Evolutionary conservation across 2,888 invertebrate genomes (phyloP).

Genomic region (Acanthosoma haemorrhoidale): DNA sequence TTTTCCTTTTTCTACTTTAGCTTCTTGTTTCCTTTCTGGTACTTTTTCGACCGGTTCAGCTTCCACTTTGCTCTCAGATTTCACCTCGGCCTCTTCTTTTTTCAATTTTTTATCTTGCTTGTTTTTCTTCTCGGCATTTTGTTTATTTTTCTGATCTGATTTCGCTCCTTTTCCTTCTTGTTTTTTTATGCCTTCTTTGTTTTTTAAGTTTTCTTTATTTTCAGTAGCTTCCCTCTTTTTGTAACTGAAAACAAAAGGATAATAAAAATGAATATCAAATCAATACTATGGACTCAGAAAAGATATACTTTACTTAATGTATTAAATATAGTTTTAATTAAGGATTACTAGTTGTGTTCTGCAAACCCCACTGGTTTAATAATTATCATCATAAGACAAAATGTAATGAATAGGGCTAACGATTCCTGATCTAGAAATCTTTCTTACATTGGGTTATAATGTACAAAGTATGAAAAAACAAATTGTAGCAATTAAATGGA

Average conservation of each 20-base stretch:
- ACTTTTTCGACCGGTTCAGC: background rate
- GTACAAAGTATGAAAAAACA: too few species aligned
- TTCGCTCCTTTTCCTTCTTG: background rate
- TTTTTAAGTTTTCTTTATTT: slow-evolving; percentile 24
- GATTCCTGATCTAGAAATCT: too few species aligned
- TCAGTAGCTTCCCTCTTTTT: slow-evolving; percentile 8
- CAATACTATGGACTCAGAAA: too few species aligned
- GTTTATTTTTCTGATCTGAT: slow-evolving; percentile 11
- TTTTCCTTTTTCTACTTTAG: background rate
- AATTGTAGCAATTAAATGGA: too few species aligned
- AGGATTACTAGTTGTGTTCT: too few species aligned
- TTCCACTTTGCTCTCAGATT: slow-evolving; percentile 25
- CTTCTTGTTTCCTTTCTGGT: slow-evolving; percentile 16
- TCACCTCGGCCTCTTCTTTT: background rate
- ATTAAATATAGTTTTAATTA: too few species aligned
- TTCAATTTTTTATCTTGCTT: slow-evolving; percentile 5
- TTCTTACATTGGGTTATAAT: too few species aligned
- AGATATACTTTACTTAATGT: too few species aligned
- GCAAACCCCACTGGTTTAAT: too few species aligned
- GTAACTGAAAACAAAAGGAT: background rate
- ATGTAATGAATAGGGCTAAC: too few species aligned
- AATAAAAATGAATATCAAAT: too few species aligned
- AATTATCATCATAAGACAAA: too few species aligned
- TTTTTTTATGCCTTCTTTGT: slow-evolving; percentile 17
- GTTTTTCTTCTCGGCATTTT: slow-evolving; percentile 14